A percentile compares a stretch with the other conserved stretches of the same genome.
These are phyloP conservation scores for Struthidea cinerea DNA, from an alignment of 2,113 vertebrate species.

Conservation along the genomic window DNA sequence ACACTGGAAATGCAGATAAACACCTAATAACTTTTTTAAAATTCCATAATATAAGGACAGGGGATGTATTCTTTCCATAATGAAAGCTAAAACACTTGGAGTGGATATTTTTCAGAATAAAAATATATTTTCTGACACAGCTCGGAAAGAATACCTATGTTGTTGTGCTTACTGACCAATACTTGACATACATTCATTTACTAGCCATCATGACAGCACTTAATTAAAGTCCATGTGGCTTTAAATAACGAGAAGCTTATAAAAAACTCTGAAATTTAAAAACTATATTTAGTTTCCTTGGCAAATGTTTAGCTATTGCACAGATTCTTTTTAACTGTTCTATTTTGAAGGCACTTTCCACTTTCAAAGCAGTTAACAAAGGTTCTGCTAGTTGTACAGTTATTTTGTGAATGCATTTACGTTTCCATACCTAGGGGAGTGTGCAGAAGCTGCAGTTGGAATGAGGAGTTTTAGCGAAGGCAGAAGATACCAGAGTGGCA, in stretches of 20 bases:
- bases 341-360: background rate
- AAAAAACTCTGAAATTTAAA: background rate
- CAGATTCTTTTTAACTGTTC: background rate
- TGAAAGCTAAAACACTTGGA: background rate
- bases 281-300: background rate
- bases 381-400: background rate
- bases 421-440: background rate
- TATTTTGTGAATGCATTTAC: background rate
- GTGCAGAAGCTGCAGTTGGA: rapidly evolving
- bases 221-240: background rate
- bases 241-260: background rate
- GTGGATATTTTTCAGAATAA: background rate
- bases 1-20: background rate
- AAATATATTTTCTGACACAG: background rate
- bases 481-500: background rate
- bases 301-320: background rate
- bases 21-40: background rate
- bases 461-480: rapidly evolving
- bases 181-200: background rate
- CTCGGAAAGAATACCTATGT: background rate
- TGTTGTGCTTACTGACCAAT: background rate
- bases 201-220: background rate
- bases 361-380: background rate
- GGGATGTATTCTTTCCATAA: background rate
- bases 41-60: background rate